A percentile compares a stretch with the other conserved stretches of the same genome.
These are phyloP conservation scores for Montifringilla adamsi DNA, from an alignment of 2,113 vertebrate genomes.

Conservation along the genomic window DNA sequence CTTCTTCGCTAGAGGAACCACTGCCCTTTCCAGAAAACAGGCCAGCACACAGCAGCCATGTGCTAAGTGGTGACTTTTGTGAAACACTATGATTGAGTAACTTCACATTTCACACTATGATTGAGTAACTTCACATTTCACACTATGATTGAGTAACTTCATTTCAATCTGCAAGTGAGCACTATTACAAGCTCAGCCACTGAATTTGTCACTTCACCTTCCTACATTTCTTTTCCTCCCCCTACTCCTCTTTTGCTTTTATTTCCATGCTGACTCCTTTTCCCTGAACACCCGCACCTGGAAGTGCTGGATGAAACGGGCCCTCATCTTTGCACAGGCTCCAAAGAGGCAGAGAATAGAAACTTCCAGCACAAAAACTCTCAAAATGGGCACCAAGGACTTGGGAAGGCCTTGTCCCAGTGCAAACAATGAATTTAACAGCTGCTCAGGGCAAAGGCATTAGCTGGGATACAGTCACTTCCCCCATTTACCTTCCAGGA, in stretches of 20 bases:
- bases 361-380: not conserved
- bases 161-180: not conserved
- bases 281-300: not conserved
- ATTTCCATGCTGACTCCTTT: not conserved
- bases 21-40: not conserved
- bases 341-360: not conserved
- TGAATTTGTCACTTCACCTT: not conserved
- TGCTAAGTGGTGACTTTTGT: not conserved
- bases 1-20: not conserved
- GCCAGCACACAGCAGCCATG: not conserved
- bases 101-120: not conserved
- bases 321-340: not conserved
- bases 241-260: not conserved
- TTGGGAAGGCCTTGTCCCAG: not conserved
- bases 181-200: not conserved
- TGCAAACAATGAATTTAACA: not conserved
- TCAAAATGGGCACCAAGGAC: not conserved
- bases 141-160: not conserved
- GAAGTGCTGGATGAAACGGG: not conserved
- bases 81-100: not conserved
- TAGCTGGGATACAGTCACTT: not conserved
- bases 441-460: not conserved
- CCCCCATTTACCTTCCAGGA: slow-evolving; percentile 83
- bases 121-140: not conserved
- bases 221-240: not conserved